Conservation (phyloP, 37 sponge, comb jelly and placozoan species). For the Beroe ovata region DNA sequence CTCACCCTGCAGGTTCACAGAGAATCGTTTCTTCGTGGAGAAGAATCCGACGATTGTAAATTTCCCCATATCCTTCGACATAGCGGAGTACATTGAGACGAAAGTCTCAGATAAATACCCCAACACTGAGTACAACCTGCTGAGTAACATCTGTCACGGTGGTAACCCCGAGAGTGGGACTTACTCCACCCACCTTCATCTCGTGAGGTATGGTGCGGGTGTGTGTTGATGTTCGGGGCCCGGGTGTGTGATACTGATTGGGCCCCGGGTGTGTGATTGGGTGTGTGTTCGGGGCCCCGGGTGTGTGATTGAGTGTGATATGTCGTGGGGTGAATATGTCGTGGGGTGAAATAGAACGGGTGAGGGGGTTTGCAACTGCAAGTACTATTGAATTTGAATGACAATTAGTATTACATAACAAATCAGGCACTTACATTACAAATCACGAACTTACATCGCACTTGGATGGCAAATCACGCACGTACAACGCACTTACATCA, state of each 20-base stretch:
- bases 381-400: no score
- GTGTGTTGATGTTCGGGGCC: no score
- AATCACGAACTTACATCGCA: no score
- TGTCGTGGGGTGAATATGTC: no score
- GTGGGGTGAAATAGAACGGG: no score
- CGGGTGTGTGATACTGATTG: no score
- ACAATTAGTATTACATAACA: no score
- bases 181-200: constrained; percentile 60
- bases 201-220: background rate
- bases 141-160: constrained; percentile 97
- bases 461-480: no score
- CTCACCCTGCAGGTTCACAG: constrained; percentile 79
- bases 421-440: no score
- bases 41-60: constrained; percentile 99
- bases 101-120: constrained; percentile 15
- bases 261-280: no score
- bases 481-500: no score
- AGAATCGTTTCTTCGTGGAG: constrained; percentile 94
- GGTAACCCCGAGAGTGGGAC: constrained; percentile 78
- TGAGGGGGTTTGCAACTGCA: no score
- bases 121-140: constrained; percentile 77
- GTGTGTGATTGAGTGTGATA: background rate
- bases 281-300: background rate
- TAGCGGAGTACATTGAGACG: constrained; percentile 84
- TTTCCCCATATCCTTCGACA: constrained; percentile 95